Evolutionary conservation across 2,888 invertebrate genomes (phyloP).

Genomic region (Aphidoletes aphidimyza): DNA sequence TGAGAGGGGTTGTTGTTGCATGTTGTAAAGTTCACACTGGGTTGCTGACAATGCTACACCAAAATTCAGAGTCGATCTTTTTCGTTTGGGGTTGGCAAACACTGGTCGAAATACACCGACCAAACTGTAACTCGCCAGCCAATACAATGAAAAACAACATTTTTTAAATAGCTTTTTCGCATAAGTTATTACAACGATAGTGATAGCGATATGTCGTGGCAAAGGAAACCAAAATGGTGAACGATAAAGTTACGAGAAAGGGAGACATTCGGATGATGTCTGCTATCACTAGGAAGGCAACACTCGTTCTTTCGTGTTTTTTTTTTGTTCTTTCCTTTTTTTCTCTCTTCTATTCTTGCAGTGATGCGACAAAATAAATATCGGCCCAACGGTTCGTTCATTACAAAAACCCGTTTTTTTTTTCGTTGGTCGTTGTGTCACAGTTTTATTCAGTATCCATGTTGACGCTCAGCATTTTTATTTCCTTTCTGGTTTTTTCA

Average conservation of each 20-base stretch:
- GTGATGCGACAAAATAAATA: not conserved
- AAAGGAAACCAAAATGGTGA: not conserved
- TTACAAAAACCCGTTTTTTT: not conserved
- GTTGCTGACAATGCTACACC: constrained; percentile 16
- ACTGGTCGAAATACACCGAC: not conserved
- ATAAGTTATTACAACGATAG: not conserved
- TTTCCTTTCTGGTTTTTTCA: not conserved
- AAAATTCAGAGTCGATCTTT: not conserved
- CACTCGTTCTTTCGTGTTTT: not conserved
- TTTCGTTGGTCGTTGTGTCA: not conserved
- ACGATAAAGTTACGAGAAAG: not conserved
- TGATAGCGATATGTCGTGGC: constrained; percentile 5
- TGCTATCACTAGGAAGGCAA: not conserved
- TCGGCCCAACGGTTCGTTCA: constrained; percentile 11
- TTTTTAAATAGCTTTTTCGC: constrained; percentile 36
- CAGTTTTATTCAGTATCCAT: not conserved
- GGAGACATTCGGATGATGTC: not conserved
- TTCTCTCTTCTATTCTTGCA: not conserved
- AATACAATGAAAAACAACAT: not conserved
- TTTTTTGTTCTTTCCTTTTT: not conserved
- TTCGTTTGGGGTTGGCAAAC: not conserved
- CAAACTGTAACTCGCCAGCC: not conserved
- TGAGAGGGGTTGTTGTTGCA: no score
- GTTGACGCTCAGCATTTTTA: constrained; percentile 10
- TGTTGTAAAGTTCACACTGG: not conserved